phyloP scores from a whole-genome alignment of 2,113 vertebrate species.

The Notarius quadriscutis region DNA sequence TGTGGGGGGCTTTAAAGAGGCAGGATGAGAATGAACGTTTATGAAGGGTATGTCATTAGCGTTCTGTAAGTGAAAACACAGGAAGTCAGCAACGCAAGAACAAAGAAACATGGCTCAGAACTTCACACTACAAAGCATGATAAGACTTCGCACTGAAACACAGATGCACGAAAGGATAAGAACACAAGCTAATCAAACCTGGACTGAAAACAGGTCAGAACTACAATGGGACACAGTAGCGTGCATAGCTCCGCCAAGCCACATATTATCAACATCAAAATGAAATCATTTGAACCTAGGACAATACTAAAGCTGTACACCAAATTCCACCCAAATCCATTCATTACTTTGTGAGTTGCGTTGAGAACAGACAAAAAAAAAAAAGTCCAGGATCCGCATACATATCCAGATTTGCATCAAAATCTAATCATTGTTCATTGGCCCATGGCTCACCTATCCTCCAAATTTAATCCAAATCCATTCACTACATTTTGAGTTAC shows the following conservation, averaged over 20 bases:
- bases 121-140: neutral
- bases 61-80: neutral
- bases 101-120: neutral
- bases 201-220: neutral
- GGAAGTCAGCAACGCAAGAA: neutral
- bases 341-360: no score
- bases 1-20: neutral
- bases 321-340: no score
- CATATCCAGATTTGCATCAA: no score
- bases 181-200: neutral
- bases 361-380: no score
- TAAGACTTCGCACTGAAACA: neutral
- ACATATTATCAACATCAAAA: no score
- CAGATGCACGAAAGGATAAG: neutral
- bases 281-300: neutral
- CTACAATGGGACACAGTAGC: neutral
- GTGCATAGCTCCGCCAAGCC: no score
- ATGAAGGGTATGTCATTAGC: neutral
- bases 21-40: neutral
- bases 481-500: no score
- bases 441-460: no score
- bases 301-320: no score
- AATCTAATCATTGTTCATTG: no score
- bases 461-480: no score
- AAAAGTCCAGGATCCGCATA: no score